A percentile compares a stretch with the other conserved stretches of the same genome.
Conservation (phyloP, 2,797 vertebrate genomes). For the Heteromormyrus szaboi region DNA sequence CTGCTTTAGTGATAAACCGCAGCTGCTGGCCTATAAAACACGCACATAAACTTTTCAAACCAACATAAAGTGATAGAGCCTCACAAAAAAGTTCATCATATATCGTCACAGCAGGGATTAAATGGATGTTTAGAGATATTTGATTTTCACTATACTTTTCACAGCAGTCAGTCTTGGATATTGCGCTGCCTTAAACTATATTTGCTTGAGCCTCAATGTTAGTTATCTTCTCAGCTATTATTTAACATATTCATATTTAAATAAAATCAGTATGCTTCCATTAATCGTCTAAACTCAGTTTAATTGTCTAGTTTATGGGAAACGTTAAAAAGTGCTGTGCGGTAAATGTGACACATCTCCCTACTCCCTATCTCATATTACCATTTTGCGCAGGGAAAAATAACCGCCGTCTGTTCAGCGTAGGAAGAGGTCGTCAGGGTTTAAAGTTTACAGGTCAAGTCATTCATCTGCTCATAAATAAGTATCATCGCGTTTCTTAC, state of each 20-base stretch:
- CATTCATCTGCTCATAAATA: constrained; percentile 70
- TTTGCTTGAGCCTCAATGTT: background rate
- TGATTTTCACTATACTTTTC: background rate
- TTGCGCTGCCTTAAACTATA: background rate
- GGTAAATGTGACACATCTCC: constrained; percentile 12
- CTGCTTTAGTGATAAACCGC: constrained; percentile 72
- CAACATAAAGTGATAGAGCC: background rate
- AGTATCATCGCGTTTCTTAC: constrained; percentile 59
- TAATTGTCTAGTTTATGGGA: background rate
- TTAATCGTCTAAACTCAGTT: background rate
- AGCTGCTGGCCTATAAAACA: constrained; percentile 84
- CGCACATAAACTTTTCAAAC: constrained; percentile 45
- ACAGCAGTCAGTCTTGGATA: background rate
- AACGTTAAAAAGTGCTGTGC: background rate
- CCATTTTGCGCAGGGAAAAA: constrained; percentile 41
- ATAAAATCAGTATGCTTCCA: background rate
- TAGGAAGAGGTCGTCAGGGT: constrained; percentile 66
- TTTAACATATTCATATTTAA: background rate
- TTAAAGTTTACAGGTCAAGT: constrained; percentile 68
- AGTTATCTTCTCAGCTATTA: background rate
- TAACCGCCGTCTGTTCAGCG: constrained; percentile 63
- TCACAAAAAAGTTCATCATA: background rate
- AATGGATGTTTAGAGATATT: background rate
- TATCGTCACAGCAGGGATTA: background rate
- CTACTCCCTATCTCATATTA: constrained; percentile 15